Evolutionary conservation across 2,113 vertebrate genomes (phyloP).

Genomic region (Globicephala melas): DNA sequence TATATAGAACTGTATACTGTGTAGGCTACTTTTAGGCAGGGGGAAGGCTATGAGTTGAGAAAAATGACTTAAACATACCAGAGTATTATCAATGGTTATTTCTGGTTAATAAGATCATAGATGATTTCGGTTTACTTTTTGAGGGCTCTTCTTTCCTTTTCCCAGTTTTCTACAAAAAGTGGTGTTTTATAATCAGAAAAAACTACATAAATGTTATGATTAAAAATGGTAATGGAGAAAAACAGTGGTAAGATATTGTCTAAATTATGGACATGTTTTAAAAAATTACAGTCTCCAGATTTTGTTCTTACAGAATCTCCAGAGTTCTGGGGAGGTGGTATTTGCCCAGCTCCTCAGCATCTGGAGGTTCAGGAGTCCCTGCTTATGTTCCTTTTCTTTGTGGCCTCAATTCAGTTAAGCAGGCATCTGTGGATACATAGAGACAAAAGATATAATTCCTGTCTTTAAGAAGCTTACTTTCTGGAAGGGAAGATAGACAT

Average conservation of each 20-base stretch:
- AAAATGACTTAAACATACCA: not conserved
- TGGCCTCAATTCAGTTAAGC: not conserved
- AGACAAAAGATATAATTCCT: not conserved
- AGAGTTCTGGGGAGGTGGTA: not conserved
- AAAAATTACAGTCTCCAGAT: not conserved
- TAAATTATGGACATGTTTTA: slow-evolving; percentile 14
- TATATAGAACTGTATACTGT: not conserved
- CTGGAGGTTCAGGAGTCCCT: not conserved
- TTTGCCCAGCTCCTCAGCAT: not conserved
- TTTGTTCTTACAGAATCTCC: not conserved
- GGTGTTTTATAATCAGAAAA: not conserved
- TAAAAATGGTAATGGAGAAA: not conserved
- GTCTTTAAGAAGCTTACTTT: not conserved
- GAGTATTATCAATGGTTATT: not conserved
- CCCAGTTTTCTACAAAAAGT: slow-evolving; percentile 15
- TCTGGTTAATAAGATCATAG: not conserved
- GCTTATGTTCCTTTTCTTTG: not conserved
- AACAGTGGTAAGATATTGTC: not conserved
- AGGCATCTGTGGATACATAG: not conserved
- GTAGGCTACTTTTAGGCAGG: not conserved
- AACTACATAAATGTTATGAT: not conserved
- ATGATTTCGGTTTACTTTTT: slow-evolving; percentile 12
- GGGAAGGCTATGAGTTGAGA: not conserved
- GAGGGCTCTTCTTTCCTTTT: not conserved
- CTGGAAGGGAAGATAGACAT: not conserved